phyloP scores from a whole-genome alignment of 2,888 invertebrate species.

The Aleiodes alternator region DNA sequence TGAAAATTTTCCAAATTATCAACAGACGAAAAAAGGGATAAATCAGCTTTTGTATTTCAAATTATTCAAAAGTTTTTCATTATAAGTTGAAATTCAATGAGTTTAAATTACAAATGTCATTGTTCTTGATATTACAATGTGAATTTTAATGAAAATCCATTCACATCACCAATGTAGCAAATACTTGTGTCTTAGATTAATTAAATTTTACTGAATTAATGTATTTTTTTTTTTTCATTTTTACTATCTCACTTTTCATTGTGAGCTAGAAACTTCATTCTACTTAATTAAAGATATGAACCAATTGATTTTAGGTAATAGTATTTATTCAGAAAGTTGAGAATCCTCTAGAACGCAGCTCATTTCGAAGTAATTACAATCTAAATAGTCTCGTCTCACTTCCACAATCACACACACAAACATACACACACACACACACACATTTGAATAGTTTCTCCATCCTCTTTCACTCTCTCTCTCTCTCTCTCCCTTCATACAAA shows the following conservation, averaged over 20 bases:
- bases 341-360: slow-evolving; percentile 73
- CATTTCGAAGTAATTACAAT: slow-evolving; percentile 74
- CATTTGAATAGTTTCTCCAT: slow-evolving; percentile 47
- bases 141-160: no score
- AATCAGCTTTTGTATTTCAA: no score
- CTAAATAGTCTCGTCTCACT: slow-evolving; percentile 50
- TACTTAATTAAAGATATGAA: slow-evolving; percentile 27
- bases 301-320: slow-evolving; percentile 50
- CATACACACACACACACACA: neutral
- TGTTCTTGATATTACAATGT: no score
- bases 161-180: no score
- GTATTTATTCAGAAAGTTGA: slow-evolving; percentile 74
- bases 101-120: no score
- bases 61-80: no score
- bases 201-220: no score
- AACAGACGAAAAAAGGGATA: no score
- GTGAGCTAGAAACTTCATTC: slow-evolving; percentile 46
- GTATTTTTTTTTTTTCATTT: no score
- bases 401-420: slow-evolving; percentile 23
- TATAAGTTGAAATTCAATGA: no score
- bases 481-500: slow-evolving; percentile 51
- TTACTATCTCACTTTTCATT: neutral
- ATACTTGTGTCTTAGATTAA: no score
- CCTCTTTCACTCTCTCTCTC: slow-evolving; percentile 45
- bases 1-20: no score